Conservation (phyloP, 2,113 vertebrate species). For the Festucalex cinctus region DNA sequence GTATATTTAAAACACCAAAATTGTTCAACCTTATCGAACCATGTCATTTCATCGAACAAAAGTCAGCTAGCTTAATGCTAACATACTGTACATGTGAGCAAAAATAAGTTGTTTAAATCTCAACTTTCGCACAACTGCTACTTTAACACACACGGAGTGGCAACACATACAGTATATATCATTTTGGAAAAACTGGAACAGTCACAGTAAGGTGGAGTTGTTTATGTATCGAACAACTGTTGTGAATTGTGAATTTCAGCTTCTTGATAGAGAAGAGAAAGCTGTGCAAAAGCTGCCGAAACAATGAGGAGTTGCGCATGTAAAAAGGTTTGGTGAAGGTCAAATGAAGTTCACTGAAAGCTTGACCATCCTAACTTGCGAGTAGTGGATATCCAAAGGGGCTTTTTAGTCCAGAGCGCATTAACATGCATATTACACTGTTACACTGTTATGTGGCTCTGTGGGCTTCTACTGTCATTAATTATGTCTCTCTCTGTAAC, state of each 20-base stretch:
- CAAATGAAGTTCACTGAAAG: not conserved
- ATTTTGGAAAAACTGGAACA: not conserved
- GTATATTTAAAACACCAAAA: too few species aligned
- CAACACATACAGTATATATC: not conserved
- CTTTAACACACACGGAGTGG: not conserved
- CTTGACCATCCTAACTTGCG: not conserved
- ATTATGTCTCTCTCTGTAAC: constrained; percentile 9
- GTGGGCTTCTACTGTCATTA: not conserved
- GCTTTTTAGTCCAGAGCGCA: constrained; percentile 21
- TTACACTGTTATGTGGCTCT: constrained; percentile 22
- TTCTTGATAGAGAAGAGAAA: not conserved
- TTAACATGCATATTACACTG: constrained; percentile 40
- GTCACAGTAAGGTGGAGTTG: not conserved
- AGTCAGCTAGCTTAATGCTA: too few species aligned
- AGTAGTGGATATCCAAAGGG: not conserved
- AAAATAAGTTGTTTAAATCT: too few species aligned
- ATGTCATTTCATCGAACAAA: too few species aligned
- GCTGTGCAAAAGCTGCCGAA: not conserved
- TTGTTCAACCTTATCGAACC: too few species aligned
- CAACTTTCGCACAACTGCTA: not conserved
- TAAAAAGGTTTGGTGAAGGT: not conserved
- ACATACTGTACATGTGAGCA: not conserved
- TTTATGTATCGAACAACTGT: not conserved
- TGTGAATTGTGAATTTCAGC: too few species aligned
- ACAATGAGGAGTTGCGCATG: not conserved